phyloP scores from a whole-genome alignment of 2,888 invertebrate species.

The Noctuana brunneofusca region DNA sequence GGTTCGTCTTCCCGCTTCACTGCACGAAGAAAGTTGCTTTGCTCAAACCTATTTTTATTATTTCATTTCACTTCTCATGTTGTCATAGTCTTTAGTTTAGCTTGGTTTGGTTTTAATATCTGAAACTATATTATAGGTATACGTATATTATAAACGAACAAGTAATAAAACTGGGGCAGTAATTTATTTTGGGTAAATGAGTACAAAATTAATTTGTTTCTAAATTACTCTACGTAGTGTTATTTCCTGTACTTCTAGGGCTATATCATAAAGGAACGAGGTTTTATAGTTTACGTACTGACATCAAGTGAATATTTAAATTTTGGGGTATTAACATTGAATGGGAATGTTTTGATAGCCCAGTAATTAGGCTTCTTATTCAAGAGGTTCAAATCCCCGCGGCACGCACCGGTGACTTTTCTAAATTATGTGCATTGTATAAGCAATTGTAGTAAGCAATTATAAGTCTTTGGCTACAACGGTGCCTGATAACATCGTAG shows the following conservation, averaged over 20 bases:
- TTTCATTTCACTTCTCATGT: background rate
- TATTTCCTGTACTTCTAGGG: too few relatives aligned
- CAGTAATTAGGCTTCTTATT: too few relatives aligned
- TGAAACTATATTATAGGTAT: background rate
- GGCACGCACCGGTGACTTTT: too few relatives aligned
- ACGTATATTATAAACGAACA: constrained; percentile 55
- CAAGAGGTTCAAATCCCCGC: too few relatives aligned
- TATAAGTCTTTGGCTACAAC: too few relatives aligned
- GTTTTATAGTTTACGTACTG: constrained; percentile 44
- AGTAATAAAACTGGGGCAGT: background rate
- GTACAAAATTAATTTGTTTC: background rate
- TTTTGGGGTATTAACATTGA: constrained; percentile 50
- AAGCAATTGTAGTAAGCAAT: too few relatives aligned
- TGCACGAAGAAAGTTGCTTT: constrained; percentile 75
- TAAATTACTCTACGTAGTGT: background rate
- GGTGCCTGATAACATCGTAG: too few relatives aligned
- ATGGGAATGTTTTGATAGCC: too few relatives aligned
- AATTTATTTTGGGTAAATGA: background rate
- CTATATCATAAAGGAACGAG: too few relatives aligned
- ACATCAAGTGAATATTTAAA: constrained; percentile 73
- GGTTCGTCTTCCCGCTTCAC: constrained; percentile 75
- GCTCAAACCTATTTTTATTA: constrained; percentile 50
- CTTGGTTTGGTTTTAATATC: background rate
- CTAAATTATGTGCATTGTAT: too few relatives aligned
- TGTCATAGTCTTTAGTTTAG: background rate